Evolutionary conservation across 2,888 invertebrate species (phyloP), one percentile per base, ranked within the genome.

Genomic region (Steinernema carpocapsae): DNA sequence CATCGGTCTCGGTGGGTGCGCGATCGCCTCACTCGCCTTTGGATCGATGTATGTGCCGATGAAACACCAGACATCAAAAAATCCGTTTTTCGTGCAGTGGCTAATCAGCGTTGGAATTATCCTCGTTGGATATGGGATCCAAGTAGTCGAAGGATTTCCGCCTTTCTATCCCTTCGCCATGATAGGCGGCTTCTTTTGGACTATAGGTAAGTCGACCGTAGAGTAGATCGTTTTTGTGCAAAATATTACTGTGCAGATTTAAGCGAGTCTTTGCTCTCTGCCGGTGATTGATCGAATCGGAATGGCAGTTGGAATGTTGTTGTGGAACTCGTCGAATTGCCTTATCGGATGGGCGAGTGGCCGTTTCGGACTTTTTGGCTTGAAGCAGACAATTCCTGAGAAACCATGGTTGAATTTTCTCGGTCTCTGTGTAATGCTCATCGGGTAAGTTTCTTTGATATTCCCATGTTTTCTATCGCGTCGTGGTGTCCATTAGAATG

Each of bases 341-440:
- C 77, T 90, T 26, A 83, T 87, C 73, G 90, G 90, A 32, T 89
- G 89, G 89, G 88, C 88, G 64, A 88, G 87, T 76, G 89, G 89
- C 12, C 76, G 84, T 17, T 85, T 85, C 71, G 85, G 85, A 19
- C 76, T 85, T 43, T 84, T 85, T 52, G 84, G 85, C 14, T 81
- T 84, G 77, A 82, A 76, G 46, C 42, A 51, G n/a, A 77, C 51
- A 29, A n/a, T 72, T 17, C 76, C 78, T 1, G 74, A 70, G 29
- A 45, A 71, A 46, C 77, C 78, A n/a, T 22, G 29, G 19, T 46
- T 78, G n/a, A 78, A 78, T 45, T 17, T 78, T 32, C n/a, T 72
- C 4, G 78, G 78, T 26, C 46, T 70, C 64, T 78, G 52, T 19
- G 56, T 26, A 70, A 46, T 26, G 70, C 76, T 78, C 1, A 71